Evolutionary conservation across 2,113 vertebrate genomes (phyloP).

Genomic region (Gobiocypris rarus): DNA sequence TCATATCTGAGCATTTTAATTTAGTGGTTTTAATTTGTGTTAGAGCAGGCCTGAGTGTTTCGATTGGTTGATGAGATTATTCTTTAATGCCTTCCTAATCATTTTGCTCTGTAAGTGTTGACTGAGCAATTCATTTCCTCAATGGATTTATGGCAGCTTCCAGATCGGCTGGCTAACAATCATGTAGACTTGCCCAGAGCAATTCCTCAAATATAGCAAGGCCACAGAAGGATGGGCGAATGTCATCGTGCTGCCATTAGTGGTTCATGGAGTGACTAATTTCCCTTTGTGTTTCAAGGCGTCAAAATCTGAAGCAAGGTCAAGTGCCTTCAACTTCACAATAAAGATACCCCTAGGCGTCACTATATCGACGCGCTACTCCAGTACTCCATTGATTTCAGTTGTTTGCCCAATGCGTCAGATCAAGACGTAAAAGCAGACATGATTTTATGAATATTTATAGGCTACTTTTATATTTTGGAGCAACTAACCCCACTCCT

Average conservation of each 20-base stretch:
- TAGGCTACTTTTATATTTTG: too few relatives aligned
- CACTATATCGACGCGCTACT: too few relatives aligned
- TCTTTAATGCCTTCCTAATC: not conserved
- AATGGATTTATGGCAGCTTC: constrained; percentile 70
- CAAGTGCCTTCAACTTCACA: too few relatives aligned
- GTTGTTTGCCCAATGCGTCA: too few relatives aligned
- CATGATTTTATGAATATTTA: too few relatives aligned
- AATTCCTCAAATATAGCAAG: constrained; percentile 1
- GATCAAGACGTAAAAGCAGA: too few relatives aligned
- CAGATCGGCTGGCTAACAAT: constrained; percentile 46
- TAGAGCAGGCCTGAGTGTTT: not conserved
- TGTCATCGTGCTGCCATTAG: constrained; percentile 10
- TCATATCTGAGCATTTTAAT: not conserved
- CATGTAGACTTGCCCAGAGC: constrained; percentile 14
- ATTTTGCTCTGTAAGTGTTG: constrained; percentile 67
- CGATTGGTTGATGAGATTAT: not conserved
- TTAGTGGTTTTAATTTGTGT: not conserved
- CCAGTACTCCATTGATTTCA: too few relatives aligned
- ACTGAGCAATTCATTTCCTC: constrained; percentile 75
- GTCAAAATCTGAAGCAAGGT: too few relatives aligned
- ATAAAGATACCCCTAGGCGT: too few relatives aligned
- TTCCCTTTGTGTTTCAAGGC: not conserved
- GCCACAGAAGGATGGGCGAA: not conserved
- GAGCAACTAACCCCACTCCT: too few relatives aligned
- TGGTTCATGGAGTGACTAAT: constrained; percentile 1